A percentile compares a stretch with the other conserved stretches of the same genome.
phyloP scores from a whole-genome alignment of 2,113 vertebrate species.

The Eulemur macaco region DNA sequence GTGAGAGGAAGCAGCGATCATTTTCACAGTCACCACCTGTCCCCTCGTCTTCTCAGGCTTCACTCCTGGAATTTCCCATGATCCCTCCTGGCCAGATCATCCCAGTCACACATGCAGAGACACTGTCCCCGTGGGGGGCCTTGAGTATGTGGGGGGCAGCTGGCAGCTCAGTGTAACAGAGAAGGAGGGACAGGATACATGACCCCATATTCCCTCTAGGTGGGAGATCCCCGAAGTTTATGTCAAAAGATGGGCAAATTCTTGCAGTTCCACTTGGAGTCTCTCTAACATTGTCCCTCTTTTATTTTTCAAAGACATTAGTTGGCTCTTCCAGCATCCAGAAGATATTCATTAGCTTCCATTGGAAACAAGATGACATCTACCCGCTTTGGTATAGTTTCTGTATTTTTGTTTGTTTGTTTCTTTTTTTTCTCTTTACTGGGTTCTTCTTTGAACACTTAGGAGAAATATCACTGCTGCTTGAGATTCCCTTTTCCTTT shows the following conservation, averaged over 20 bases:
- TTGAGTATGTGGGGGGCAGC: rapidly evolving
- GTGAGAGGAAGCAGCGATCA: background rate
- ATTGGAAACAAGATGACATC: too few relatives aligned
- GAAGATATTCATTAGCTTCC: background rate
- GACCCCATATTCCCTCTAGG: background rate
- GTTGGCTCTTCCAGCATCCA: background rate
- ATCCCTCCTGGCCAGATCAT: too few relatives aligned
- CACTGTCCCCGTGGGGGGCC: rapidly evolving
- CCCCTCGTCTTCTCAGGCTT: background rate
- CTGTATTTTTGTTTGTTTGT: background rate
- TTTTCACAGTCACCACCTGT: background rate
- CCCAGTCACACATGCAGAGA: too few relatives aligned
- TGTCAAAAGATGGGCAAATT: background rate
- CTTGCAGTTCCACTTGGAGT: background rate
- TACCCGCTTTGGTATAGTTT: background rate
- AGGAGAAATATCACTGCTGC: background rate
- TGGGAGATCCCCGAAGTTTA: background rate
- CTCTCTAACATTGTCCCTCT: too few relatives aligned
- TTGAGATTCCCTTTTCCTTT: background rate
- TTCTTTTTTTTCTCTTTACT: background rate
- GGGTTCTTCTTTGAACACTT: background rate
- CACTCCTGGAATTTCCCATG: background rate
- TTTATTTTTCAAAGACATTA: background rate
- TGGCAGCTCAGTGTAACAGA: background rate
- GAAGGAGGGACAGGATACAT: background rate